phyloP scores from a whole-genome alignment of 2,113 vertebrate genomes.

The Nematolebias whitei region DNA sequence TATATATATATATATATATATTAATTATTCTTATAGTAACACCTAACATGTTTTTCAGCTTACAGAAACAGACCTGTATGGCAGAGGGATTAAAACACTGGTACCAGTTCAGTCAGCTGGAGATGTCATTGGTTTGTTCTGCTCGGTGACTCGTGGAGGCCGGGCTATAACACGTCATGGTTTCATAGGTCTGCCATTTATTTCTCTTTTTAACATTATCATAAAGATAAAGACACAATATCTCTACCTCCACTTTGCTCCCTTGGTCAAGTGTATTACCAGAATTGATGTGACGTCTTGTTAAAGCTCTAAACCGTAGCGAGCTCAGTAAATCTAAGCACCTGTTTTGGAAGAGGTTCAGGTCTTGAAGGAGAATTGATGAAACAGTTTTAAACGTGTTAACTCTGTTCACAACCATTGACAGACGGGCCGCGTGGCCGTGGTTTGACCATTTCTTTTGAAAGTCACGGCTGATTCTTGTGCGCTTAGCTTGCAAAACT shows the following conservation, averaged over 20 bases:
- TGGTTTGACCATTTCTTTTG: no score
- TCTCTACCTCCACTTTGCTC: neutral
- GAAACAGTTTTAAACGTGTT: no score
- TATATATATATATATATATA: no score
- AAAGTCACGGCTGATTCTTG: no score
- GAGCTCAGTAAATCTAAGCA: neutral
- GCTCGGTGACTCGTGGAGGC: slow-evolving; percentile 4
- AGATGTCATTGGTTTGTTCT: slow-evolving; percentile 48
- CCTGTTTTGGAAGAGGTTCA: no score
- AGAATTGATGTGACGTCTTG: neutral
- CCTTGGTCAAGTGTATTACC: neutral
- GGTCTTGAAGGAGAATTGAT: no score
- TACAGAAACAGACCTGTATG: neutral
- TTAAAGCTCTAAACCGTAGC: neutral
- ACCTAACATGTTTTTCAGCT: neutral
- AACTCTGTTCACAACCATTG: no score
- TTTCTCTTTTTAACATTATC: neutral
- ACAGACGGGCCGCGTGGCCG: no score
- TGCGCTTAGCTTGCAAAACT: no score
- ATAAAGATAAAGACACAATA: slow-evolving; percentile 20
- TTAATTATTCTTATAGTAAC: no score
- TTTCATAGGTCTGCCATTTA: slow-evolving; percentile 45
- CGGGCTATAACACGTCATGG: neutral
- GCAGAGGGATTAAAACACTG: no score
- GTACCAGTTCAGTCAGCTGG: slow-evolving; percentile 16